These are phyloP conservation scores for Atlantisia rogersi DNA, from an alignment of 2,113 vertebrate genomes.

Conservation along the genomic window DNA sequence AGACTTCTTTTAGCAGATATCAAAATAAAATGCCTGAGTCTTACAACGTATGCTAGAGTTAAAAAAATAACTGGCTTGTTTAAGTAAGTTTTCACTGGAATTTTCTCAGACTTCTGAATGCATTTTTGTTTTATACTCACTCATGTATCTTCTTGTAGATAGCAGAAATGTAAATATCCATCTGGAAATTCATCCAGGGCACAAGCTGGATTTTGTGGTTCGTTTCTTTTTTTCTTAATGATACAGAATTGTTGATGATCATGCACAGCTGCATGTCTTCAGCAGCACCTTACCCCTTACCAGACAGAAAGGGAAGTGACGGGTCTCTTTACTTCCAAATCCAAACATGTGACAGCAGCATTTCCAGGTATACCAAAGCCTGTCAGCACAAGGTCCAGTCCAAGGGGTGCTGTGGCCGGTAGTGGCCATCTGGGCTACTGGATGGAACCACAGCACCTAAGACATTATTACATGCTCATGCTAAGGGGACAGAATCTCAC, in stretches of 20 bases:
- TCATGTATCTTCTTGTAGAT: neutral
- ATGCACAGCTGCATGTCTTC: neutral
- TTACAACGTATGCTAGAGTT: neutral
- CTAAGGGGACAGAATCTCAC: neutral
- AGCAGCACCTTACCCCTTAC: neutral
- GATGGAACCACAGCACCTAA: neutral
- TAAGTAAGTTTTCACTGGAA: neutral
- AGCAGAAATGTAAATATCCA: neutral
- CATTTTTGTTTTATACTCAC: neutral
- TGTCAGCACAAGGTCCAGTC: neutral
- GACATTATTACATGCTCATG: accelerated
- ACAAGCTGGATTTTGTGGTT: neutral
- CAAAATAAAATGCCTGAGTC: neutral
- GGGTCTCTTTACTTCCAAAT: neutral
- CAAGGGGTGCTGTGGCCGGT: neutral
- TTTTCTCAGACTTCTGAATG: neutral
- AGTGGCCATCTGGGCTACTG: neutral
- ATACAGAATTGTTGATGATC: neutral
- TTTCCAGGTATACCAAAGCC: neutral
- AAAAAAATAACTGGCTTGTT: neutral
- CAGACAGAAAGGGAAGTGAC: neutral
- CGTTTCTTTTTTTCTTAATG: neutral
- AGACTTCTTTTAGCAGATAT: neutral
- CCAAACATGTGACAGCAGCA: neutral
- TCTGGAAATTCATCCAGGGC: neutral